Base-by-base conservation (phyloP, 2,888 invertebrate genomes). In the Limnephilus marmoratus region DNA sequence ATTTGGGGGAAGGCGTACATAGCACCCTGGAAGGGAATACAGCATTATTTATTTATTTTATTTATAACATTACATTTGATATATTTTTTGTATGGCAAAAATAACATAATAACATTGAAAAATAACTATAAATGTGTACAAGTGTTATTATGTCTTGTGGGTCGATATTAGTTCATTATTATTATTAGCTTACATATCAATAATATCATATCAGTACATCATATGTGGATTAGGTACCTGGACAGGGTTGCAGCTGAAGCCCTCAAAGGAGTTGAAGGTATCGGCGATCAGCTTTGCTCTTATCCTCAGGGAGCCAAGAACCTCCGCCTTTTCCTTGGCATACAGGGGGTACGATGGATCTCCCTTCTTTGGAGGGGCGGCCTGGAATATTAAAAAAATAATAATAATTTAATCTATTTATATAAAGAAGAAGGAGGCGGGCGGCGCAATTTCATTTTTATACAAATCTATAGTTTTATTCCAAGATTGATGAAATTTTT, bases 1-100 rank as follows among this genome's bases (percentile, higher is more conserved):
- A 99, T 96, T 94, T 97, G 96, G 0, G 99, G 99, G 95, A 99
- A 99, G 93, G 99, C 99, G 95, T 99, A 99, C 99, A 99, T 99
- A 9, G 99, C 99, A 31, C 99, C 98, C 98, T 92, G 81, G 37
- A 89, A 80, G n/a, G n/a, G 34, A 34, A 80, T 7, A 9, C n/a
- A 24, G 24, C 53, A 68, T 24, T n/a, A n/a, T n/a, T n/a, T n/a
- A n/a, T n/a, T n/a, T n/a, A n/a, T n/a, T n/a, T n/a, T n/a, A n/a
- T n/a, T n/a, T n/a, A n/a, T n/a, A n/a, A n/a, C n/a, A n/a, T n/a
- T n/a, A n/a, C n/a, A n/a, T n/a, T n/a, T n/a, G n/a, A n/a, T n/a
- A n/a, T n/a, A n/a, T n/a, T n/a, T n/a, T n/a, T n/a, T n/a, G n/a
- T n/a, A n/a, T n/a, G n/a, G n/a, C n/a, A n/a, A n/a, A n/a, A n/a